Evolutionary conservation across 2,888 invertebrate genomes (phyloP).

Genomic region (Rhogogaster chlorosoma): DNA sequence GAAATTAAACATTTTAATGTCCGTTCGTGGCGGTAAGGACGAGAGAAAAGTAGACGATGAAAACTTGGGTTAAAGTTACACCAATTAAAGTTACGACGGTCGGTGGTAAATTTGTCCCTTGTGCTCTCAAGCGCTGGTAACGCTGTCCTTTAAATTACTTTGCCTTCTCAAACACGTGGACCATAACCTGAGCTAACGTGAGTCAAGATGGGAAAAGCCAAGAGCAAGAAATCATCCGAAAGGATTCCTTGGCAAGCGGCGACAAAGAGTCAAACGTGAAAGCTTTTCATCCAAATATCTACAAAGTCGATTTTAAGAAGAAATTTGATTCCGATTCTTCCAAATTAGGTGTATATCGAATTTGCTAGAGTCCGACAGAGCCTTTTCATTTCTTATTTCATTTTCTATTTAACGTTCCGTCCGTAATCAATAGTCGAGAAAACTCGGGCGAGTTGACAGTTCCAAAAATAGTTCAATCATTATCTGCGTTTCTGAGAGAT

Average conservation of each 20-base stretch:
- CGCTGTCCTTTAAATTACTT: slow-evolving; percentile 18
- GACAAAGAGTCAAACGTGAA: background rate
- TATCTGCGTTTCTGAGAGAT: background rate
- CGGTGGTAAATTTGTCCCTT: slow-evolving; percentile 10
- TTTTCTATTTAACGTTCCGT: background rate
- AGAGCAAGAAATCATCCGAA: background rate
- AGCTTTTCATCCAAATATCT: too few species aligned
- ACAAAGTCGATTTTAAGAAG: too few species aligned
- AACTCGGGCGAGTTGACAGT: background rate
- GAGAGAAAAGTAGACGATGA: slow-evolving; percentile 25
- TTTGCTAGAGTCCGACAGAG: background rate
- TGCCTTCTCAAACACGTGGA: background rate
- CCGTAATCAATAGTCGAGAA: background rate
- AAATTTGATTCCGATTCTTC: background rate
- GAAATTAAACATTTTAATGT: slow-evolving; percentile 45
- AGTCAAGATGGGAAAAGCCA: background rate
- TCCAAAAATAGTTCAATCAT: background rate
- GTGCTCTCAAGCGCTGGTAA: background rate
- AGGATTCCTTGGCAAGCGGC: background rate
- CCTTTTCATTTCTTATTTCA: background rate
- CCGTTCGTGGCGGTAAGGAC: background rate
- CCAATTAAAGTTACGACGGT: slow-evolving; percentile 42
- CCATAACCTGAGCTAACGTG: background rate
- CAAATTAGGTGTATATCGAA: too few species aligned
- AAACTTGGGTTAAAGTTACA: slow-evolving; percentile 24